Evolutionary conservation across 2,797 vertebrate species (phyloP), one percentile per base, ranked within the genome.

Genomic region (Vireo griseus): DNA sequence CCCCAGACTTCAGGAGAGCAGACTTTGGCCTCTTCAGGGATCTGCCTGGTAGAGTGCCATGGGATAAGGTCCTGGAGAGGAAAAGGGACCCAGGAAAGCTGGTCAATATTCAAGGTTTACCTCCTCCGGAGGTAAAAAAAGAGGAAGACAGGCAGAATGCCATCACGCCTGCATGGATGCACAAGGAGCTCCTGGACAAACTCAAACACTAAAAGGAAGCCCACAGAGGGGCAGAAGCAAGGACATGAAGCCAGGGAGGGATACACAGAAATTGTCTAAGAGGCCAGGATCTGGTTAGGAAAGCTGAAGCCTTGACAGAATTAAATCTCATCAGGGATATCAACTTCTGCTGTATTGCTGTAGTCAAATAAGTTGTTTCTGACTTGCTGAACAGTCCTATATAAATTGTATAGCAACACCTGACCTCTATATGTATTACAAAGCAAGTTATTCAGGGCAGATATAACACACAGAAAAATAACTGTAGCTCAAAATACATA

Each of bases 61-160:
- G 31, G 26, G 55, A 19, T n/a, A 42, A 75, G 16, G 62, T 13
- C 40, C 26, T 29, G 18, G 42, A 37, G 26, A 13, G 29, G 25
- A 22, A 52, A 29, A 74, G 40, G 6, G 4, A 1, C 2, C 37
- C 50, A 39, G 1, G 26, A 71, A 50, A 57, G 22, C 1, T 57
- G 52, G 20, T 35, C 2, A 11, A 0, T 40, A 31, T 18, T 6
- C n/a, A 45, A 35, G 16, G 39, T 25, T 25, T 45, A 22, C 17
- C 14, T 57, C 44, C 22, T 66, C 40, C 35, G 47, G 21, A 61
- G n/a, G n/a, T n/a, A n/a, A n/a, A 15, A 33, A 33, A 54, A 31
- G 28, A 88, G 4, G 5, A 16, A 61, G 29, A 3, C 40, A 74
- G 52, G 40, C 6, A 54, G 39, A 67, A 2, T 26, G 47, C 8